These are phyloP conservation scores for Idaea aversata DNA, from an alignment of 2,888 invertebrate species.

Conservation along the genomic window DNA sequence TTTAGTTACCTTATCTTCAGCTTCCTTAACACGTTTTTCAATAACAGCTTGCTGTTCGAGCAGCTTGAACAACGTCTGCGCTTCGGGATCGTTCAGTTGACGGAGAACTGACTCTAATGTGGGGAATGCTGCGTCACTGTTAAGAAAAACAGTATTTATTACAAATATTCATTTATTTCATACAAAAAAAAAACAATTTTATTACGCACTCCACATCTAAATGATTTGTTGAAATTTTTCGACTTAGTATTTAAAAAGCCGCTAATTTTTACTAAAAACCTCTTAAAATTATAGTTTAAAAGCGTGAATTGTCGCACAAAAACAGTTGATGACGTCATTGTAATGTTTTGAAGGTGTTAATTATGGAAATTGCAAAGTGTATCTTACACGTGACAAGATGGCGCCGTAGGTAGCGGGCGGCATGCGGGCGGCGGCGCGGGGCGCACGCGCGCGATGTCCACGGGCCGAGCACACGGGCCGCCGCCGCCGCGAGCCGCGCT, in stretches of 20 bases:
- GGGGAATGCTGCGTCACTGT: constrained; percentile 94
- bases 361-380: constrained; percentile 3
- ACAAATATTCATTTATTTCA: too few species aligned
- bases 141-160: constrained; percentile 6
- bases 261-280: too few species aligned
- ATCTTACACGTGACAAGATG: constrained; percentile 89
- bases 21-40: constrained; percentile 77
- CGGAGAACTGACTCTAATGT: constrained; percentile 88
- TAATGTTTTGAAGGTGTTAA: too few species aligned
- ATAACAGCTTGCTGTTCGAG: constrained; percentile 85
- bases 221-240: too few species aligned
- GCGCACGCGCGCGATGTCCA: constrained; percentile 55
- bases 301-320: too few species aligned
- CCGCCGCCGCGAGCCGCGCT: constrained; percentile 84
- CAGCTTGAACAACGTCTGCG: constrained; percentile 84
- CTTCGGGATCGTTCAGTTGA: constrained; percentile 78
- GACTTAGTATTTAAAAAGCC: too few species aligned
- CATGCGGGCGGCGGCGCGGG: constrained; percentile 51
- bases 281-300: too few species aligned
- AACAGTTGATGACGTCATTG: too few species aligned
- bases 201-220: too few species aligned
- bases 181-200: too few species aligned
- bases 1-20: constrained; percentile 48
- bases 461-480: constrained; percentile 58
- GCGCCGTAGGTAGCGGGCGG: constrained; percentile 48